These are phyloP conservation scores for Xenops minutus DNA, from an alignment of 2,797 vertebrate genomes.

Conservation along the genomic window DNA sequence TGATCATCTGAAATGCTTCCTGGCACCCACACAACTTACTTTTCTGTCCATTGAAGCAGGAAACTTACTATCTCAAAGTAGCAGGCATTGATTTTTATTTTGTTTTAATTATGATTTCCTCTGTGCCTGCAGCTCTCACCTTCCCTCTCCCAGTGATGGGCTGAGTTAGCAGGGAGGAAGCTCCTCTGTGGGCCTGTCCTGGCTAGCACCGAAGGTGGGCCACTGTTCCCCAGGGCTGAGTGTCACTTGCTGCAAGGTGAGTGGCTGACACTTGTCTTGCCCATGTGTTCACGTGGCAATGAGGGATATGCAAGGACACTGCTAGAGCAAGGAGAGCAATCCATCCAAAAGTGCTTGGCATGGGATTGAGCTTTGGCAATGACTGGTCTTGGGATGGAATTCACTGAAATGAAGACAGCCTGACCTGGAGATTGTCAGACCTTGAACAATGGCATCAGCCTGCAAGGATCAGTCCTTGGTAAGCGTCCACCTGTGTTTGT, in stretches of 20 bases:
- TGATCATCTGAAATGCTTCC: background rate
- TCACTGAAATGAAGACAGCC: background rate
- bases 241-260: background rate
- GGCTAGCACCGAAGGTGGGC: background rate
- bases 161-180: background rate
- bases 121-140: rapidly evolving
- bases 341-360: rapidly evolving
- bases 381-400: background rate
- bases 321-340: background rate
- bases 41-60: background rate
- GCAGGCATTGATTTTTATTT: background rate
- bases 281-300: background rate
- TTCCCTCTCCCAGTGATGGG: background rate
- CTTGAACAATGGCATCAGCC: background rate
- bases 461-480: background rate
- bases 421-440: background rate
- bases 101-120: background rate
- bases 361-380: background rate
- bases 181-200: background rate
- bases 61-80: background rate
- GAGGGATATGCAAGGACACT: background rate
- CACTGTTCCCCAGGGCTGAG: background rate
- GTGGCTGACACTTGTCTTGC: background rate
- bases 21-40: background rate
- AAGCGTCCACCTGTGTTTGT: background rate